phyloP scores from a whole-genome alignment of 2,888 invertebrate species.

The Tenthredo scrophulariae region DNA sequence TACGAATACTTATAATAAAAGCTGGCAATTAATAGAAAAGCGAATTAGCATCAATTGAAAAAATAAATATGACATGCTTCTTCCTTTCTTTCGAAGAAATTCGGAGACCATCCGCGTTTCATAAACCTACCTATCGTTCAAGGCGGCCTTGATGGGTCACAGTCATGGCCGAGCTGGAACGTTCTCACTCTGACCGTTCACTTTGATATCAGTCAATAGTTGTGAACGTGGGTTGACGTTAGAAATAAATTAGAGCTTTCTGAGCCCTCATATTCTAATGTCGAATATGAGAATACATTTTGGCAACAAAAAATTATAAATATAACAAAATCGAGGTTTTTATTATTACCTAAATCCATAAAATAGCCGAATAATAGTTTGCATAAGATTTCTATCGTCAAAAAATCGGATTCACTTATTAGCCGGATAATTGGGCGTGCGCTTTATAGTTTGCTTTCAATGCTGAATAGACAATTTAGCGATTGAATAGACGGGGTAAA shows the following conservation, averaged over 20 bases:
- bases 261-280: not conserved
- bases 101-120: not conserved
- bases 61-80: not conserved
- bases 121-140: not conserved
- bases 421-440: not conserved
- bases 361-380: not conserved
- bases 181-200: not conserved
- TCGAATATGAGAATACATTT: not conserved
- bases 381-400: not conserved
- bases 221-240: not conserved
- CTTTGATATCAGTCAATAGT: not conserved
- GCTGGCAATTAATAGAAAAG: not conserved
- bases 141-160: conserved; percentile 31
- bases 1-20: not conserved
- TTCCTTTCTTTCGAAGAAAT: not conserved
- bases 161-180: conserved; percentile 19
- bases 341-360: not conserved
- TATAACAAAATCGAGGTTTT: not conserved
- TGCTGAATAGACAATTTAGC: not conserved
- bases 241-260: not conserved
- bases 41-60: not conserved
- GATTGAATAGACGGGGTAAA: conserved; percentile 2
- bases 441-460: conserved; percentile 27
- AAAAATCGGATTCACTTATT: conserved; percentile 2
- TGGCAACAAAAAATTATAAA: not conserved